phyloP scores from a whole-genome alignment of 2,113 vertebrate genomes.

The Columbina picui region DNA sequence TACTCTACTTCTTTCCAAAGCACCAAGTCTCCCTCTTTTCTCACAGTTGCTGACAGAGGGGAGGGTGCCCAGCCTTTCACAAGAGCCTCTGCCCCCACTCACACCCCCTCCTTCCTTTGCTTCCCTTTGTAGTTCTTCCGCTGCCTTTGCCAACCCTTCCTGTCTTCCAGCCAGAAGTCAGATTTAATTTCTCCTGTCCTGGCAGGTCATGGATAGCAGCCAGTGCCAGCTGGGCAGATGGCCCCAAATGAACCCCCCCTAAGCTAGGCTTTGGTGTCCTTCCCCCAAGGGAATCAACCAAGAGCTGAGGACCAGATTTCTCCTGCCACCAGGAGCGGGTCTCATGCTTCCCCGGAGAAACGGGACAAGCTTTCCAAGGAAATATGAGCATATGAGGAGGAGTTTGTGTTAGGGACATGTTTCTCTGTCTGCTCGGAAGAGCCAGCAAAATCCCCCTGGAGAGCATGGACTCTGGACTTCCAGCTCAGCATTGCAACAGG shows the following conservation, averaged over 20 bases:
- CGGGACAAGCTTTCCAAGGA: neutral
- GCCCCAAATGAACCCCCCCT: fast-evolving
- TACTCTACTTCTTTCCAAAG: neutral
- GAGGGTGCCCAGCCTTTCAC: neutral
- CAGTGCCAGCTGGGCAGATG: neutral
- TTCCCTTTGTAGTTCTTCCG: neutral
- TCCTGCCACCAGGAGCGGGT: neutral
- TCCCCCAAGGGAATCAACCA: neutral
- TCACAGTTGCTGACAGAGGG: neutral
- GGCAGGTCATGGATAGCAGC: neutral
- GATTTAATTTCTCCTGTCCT: neutral
- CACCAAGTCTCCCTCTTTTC: neutral
- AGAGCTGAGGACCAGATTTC: neutral
- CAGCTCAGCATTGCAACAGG: neutral
- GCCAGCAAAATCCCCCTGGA: neutral
- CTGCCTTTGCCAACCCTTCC: neutral
- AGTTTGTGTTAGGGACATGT: neutral
- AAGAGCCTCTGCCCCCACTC: neutral
- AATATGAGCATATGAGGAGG: neutral
- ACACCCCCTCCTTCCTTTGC: neutral
- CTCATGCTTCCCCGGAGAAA: neutral
- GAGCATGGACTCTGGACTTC: neutral
- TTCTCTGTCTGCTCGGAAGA: neutral
- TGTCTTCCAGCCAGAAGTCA: neutral
- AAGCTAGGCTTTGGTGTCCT: neutral